Evolutionary conservation across 2,888 invertebrate genomes (phyloP).

Genomic region (Patella pellucida): DNA sequence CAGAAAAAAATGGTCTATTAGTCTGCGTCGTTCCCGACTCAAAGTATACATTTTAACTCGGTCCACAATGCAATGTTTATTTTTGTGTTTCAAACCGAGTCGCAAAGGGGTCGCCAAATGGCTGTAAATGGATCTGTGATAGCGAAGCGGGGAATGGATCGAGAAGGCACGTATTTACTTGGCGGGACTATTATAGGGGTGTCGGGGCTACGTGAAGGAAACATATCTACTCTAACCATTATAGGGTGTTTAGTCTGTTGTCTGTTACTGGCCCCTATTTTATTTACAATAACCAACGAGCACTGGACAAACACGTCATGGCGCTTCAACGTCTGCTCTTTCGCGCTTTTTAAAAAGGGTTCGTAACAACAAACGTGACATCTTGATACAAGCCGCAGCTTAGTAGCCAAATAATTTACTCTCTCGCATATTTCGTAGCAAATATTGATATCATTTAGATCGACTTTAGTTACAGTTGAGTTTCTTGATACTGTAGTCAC

Average conservation of each 20-base stretch:
- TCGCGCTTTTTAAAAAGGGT: slow-evolving; percentile 2
- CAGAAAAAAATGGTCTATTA: too few species aligned
- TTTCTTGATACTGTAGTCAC: slow-evolving; percentile 2
- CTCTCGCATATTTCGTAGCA: neutral
- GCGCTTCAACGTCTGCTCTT: slow-evolving; percentile 5
- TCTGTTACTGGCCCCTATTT: neutral
- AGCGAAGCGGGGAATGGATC: too few species aligned
- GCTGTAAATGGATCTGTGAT: neutral
- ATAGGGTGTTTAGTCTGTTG: neutral
- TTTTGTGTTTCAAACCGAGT: too few species aligned
- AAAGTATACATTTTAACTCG: too few species aligned
- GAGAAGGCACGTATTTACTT: too few species aligned
- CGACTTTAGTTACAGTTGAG: slow-evolving; percentile 11
- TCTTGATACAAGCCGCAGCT: neutral
- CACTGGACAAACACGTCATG: neutral
- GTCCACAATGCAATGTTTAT: too few species aligned
- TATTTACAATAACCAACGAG: neutral
- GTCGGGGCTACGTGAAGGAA: neutral
- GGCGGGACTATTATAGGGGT: too few species aligned
- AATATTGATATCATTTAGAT: slow-evolving; percentile 7
- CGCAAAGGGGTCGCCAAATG: neutral
- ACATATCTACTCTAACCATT: slow-evolving; percentile 2
- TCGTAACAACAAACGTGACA: slow-evolving; percentile 5
- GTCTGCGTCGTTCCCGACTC: too few species aligned
- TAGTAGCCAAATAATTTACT: neutral